Conservation (phyloP, 2,113 vertebrate genomes). For the Ursus arctos region DNA sequence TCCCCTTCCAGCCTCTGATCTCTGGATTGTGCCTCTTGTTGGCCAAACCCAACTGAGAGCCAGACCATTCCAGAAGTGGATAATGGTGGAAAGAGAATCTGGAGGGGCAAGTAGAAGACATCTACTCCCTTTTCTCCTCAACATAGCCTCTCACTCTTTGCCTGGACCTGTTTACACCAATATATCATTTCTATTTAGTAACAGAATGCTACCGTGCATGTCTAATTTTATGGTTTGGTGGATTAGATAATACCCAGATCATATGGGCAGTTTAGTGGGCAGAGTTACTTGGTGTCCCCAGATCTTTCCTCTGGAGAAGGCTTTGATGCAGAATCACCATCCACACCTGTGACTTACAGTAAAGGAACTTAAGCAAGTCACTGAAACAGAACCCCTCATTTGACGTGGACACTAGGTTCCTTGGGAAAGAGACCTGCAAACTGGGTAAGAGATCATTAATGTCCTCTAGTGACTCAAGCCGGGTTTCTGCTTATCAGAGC, state of each 20-base stretch:
- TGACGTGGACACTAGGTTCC: not conserved
- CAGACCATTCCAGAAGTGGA: not conserved
- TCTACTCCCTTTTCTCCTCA: not conserved
- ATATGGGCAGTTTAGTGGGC: not conserved
- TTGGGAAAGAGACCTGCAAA: not conserved
- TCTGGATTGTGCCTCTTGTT: not conserved
- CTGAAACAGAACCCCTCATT: not conserved
- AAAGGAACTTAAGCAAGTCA: not conserved
- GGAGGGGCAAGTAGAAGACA: not conserved
- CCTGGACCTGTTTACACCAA: not conserved
- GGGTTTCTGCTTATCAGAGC: not conserved
- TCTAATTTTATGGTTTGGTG: not conserved
- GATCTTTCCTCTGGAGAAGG: not conserved
- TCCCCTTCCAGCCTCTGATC: not conserved
- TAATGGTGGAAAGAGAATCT: not conserved
- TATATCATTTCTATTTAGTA: not conserved
- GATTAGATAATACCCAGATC: not conserved
- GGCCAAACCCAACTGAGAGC: not conserved
- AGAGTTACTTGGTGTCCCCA: not conserved
- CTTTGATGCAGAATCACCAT: not conserved
- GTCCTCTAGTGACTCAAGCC: not conserved
- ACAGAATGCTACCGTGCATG: not conserved
- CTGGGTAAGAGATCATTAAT: not conserved
- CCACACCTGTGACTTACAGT: not conserved
- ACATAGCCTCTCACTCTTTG: not conserved